Base-by-base conservation (phyloP, 2,888 invertebrate species). In the Ennomos fuscantarius region DNA sequence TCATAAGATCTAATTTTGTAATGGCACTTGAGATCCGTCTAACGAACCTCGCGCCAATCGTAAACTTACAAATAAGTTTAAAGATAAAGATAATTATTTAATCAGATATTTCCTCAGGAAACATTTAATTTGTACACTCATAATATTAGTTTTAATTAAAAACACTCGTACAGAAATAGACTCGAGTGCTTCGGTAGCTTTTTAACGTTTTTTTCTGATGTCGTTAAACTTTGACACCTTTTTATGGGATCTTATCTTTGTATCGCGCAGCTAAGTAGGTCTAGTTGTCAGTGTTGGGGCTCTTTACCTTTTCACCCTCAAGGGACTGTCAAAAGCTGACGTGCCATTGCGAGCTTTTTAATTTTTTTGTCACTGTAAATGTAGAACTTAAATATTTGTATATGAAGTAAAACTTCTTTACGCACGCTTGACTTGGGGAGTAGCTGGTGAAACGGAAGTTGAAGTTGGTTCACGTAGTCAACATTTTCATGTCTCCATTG, bases 141-240 rank as follows among this genome's bases (percentile, higher is more conserved):
- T 69, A 74, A 77, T 71, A 74, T 77, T 80, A 65, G 76, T 74
- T 74, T 78, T 88, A 89, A 90, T 89, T 85, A 64, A 79, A 88
- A 86, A 83, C 90, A 89, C 58, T 76, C 80, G 43, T 55, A 53
- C 72, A 12, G 50, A 74, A 78, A 79, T 78, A 79, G 70, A 60
- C 35, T 56, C 13, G 13, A 42, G 40, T n/a, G 15, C 69, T 73
- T 73, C 70, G 71, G 66, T 65, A 68, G 73, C 73, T 72, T 75
- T 77, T 80, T 74, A 75, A 65, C 66, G 57, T 73, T 81, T 84
- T 81, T 83, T 74, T 69, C 61, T 46, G 53, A 79, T 79, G 76
- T 81, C 79, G 82, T 86, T 84, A 84, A 81, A 79, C 73, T 82
- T 83, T 86, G 87, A 86, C 87, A 83, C 84, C 83, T 89, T 89